A percentile compares a stretch with the other conserved stretches of the same genome.
Conservation (phyloP, 2,797 vertebrate genomes). For the Calcarius lapponicus region DNA sequence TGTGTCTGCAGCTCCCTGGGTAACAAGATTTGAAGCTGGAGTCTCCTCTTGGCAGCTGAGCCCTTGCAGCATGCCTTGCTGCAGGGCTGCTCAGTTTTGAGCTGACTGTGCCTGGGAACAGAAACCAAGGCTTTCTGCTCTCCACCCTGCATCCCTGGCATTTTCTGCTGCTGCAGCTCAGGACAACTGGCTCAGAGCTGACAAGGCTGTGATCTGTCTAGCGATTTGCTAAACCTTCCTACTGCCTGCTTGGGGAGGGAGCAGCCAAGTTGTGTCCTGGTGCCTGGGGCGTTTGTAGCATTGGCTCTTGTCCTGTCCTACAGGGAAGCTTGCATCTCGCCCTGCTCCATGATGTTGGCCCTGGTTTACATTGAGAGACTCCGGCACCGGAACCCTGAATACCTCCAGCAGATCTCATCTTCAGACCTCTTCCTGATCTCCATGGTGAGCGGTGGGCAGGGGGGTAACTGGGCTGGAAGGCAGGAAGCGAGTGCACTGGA, state of each 20-base stretch:
- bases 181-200: background rate
- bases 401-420: constrained; percentile 96
- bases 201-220: background rate
- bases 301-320: background rate
- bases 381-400: constrained; percentile 94
- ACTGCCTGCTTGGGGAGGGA: background rate
- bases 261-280: background rate
- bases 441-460: constrained; percentile 81
- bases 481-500: background rate
- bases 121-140: background rate
- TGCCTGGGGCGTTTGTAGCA: background rate
- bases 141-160: background rate
- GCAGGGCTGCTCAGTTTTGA: background rate
- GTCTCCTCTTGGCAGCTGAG: background rate
- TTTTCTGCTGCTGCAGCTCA: background rate
- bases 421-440: constrained; percentile 98
- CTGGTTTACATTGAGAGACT: constrained; percentile 96
- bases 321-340: constrained; percentile 98
- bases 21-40: background rate
- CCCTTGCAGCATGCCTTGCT: background rate
- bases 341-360: constrained; percentile 98
- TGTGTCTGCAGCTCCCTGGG: background rate
- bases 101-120: background rate
- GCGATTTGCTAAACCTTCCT: background rate
- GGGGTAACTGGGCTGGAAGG: background rate